phyloP scores from a whole-genome alignment of 2,888 invertebrate species.

The Cephus sareptanus region DNA sequence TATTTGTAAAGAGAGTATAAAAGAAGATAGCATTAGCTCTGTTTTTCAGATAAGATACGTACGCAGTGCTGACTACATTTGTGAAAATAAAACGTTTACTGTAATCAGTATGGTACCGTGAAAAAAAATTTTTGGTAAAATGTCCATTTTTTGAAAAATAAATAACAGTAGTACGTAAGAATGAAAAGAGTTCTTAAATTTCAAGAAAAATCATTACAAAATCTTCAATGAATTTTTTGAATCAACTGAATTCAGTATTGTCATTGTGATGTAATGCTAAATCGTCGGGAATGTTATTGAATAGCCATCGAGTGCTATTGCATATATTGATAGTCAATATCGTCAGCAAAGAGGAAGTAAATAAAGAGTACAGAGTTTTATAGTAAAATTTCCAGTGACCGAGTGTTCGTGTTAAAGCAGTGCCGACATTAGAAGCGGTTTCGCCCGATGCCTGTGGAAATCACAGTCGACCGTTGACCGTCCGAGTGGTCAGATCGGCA shows the following conservation, averaged over 20 bases:
- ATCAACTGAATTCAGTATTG: neutral
- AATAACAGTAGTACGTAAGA: neutral
- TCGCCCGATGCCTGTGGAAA: conserved; percentile 18
- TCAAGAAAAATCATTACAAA: neutral
- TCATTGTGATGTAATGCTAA: neutral
- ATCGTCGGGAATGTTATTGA: neutral
- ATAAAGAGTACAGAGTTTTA: neutral
- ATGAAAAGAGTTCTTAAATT: neutral
- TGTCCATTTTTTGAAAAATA: neutral
- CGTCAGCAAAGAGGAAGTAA: neutral
- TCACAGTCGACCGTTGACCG: conserved; percentile 32
- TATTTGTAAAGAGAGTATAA: neutral
- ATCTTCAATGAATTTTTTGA: neutral
- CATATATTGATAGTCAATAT: neutral
- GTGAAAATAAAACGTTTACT: neutral
- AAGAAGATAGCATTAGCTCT: neutral
- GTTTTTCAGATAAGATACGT: neutral
- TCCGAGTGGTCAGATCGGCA: conserved; percentile 24
- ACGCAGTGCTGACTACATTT: neutral
- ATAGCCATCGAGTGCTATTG: neutral
- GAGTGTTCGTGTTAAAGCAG: neutral
- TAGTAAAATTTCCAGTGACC: neutral
- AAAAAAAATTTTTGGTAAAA: neutral
- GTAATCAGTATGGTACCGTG: neutral
- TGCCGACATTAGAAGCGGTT: neutral